These are phyloP conservation scores for Folsomia candida DNA, from an alignment of 2,888 invertebrate genomes.

Conservation along the genomic window DNA sequence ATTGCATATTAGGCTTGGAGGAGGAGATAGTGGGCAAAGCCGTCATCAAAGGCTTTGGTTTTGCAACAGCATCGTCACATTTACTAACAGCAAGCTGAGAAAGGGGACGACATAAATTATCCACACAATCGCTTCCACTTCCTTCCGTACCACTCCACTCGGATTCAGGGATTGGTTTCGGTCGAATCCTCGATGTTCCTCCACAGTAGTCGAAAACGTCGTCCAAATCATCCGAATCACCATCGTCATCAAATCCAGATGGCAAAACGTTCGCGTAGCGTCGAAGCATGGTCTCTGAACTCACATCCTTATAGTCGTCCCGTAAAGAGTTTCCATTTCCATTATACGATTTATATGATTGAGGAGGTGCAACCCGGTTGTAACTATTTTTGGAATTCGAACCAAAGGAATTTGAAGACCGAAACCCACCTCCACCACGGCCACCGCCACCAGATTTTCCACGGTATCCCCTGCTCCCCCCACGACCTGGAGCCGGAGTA, in stretches of 20 bases:
- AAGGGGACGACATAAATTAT: too few species aligned
- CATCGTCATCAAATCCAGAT: not conserved
- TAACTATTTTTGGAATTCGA: not conserved
- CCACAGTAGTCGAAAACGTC: not conserved
- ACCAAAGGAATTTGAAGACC: not conserved
- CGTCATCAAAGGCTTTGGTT: too few species aligned
- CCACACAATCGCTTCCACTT: too few species aligned
- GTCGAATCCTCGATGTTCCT: not conserved
- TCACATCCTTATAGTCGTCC: too few species aligned
- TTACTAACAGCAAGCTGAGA: too few species aligned
- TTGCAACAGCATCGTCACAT: too few species aligned
- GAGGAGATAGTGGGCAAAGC: too few species aligned
- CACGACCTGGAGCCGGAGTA: not conserved
- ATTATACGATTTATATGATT: too few species aligned
- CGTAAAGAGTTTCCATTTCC: too few species aligned
- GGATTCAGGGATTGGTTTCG: too few species aligned
- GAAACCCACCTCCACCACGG: not conserved
- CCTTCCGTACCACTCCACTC: too few species aligned
- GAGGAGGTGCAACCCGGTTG: not conserved
- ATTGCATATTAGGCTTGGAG: too few species aligned
- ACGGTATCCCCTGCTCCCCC: not conserved
- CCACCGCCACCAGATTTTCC: not conserved
- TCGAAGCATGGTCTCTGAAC: not conserved
- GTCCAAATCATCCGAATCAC: not conserved
- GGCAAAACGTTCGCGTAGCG: constrained; percentile 1